Evolutionary conservation across 2,888 invertebrate genomes (phyloP).

Genomic region (Scelioninae gen. 1): DNA sequence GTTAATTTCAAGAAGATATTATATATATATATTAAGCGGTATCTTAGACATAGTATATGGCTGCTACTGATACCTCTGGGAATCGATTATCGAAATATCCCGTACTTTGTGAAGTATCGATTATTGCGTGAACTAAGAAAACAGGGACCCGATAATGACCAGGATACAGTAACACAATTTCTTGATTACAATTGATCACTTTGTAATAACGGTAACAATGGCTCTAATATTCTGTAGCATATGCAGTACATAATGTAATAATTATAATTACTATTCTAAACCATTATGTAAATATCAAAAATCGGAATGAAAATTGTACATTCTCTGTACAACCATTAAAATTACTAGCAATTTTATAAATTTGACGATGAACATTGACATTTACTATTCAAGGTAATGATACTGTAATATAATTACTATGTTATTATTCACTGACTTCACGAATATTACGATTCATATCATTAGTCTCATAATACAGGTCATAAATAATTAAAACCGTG

Average conservation of each 20-base stretch:
- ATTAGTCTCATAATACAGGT: no score
- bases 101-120: slow-evolving; percentile 53
- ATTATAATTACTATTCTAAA: no score
- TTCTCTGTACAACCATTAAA: no score
- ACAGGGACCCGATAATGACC: slow-evolving; percentile 25
- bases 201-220: slow-evolving; percentile 16
- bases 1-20: neutral
- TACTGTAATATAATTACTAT: no score
- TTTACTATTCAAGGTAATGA: no score
- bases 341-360: no score
- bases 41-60: slow-evolving; percentile 35
- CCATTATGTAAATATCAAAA: no score
- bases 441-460: no score
- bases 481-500: neutral
- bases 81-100: slow-evolving; percentile 57
- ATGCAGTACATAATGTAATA: neutral
- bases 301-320: no score
- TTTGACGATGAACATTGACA: no score
- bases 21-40: slow-evolving; percentile 17
- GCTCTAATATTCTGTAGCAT: neutral
- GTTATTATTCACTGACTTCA: no score
- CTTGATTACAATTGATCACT: slow-evolving; percentile 15
- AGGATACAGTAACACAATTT: slow-evolving; percentile 17
- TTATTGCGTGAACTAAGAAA: slow-evolving; percentile 57
- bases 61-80: slow-evolving; percentile 36